These are phyloP conservation scores for Podocnemis expansa DNA, from an alignment of 2,113 vertebrate genomes.

Conservation along the genomic window DNA sequence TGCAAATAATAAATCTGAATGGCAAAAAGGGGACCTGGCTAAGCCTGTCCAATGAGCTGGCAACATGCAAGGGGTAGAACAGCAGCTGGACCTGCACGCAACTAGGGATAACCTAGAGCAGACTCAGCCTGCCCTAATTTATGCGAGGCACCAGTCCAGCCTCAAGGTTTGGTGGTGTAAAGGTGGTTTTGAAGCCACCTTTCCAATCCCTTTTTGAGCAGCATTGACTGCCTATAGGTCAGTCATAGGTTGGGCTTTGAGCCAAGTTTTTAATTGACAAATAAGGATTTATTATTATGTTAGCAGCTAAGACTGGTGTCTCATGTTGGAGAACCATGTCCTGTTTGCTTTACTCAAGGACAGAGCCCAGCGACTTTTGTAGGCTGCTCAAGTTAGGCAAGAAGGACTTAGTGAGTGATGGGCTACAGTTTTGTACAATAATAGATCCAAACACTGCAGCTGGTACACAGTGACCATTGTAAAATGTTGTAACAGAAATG, in stretches of 20 bases:
- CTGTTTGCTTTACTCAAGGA: slow-evolving; percentile 53
- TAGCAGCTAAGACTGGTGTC: slow-evolving; percentile 9
- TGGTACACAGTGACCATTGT: not conserved
- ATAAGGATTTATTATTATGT: not conserved
- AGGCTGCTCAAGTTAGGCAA: not conserved
- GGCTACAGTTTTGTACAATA: slow-evolving; percentile 62
- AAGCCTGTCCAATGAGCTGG: not conserved
- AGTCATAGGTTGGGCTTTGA: not conserved
- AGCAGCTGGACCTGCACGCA: not conserved
- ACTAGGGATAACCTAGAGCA: not conserved
- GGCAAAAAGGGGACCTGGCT: not conserved
- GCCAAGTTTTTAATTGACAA: not conserved
- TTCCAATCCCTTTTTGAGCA: not conserved
- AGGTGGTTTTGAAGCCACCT: not conserved
- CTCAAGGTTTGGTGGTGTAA: not conserved
- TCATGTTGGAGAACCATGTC: not conserved
- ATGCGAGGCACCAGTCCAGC: not conserved
- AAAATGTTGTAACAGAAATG: slow-evolving; percentile 31
- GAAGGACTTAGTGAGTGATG: not conserved
- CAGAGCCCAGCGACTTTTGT: not conserved
- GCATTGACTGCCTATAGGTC: not conserved
- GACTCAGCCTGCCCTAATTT: not conserved
- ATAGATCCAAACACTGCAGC: not conserved
- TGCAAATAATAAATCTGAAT: not conserved
- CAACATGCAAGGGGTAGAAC: not conserved